Evolutionary conservation across 2,888 invertebrate genomes (phyloP).

Genomic region (Synergus gifuensis): DNA sequence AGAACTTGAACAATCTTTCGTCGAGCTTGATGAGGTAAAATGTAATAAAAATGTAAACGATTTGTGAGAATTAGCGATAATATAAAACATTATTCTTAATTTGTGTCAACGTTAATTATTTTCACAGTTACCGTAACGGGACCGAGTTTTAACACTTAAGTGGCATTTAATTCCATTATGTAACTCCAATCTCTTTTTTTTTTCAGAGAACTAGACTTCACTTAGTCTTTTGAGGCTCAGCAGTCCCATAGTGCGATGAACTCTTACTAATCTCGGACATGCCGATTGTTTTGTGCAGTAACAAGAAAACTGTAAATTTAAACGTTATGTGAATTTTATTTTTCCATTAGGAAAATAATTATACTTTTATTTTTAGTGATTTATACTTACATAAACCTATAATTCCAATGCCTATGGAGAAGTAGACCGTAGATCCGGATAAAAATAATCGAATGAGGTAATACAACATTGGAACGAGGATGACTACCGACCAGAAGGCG

Average conservation of each 20-base stretch:
- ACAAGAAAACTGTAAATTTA: slow-evolving; percentile 83
- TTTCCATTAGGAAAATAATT: not conserved
- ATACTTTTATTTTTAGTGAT: not conserved
- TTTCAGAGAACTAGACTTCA: slow-evolving; percentile 49
- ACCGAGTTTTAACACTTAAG: not conserved
- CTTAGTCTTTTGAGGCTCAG: slow-evolving; percentile 79
- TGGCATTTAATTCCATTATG: not conserved
- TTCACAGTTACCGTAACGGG: not conserved
- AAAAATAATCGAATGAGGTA: slow-evolving; percentile 84
- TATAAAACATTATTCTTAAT: slow-evolving; percentile 24
- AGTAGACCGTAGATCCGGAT: slow-evolving; percentile 86
- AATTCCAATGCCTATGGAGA: slow-evolving; percentile 85
- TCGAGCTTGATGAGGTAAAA: slow-evolving; percentile 12
- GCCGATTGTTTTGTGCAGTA: slow-evolving; percentile 89
- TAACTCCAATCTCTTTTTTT: slow-evolving; percentile 42
- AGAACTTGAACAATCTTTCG: slow-evolving; percentile 42
- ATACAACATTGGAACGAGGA: slow-evolving; percentile 86
- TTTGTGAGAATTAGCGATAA: slow-evolving; percentile 26
- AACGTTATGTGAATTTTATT: slow-evolving; percentile 14
- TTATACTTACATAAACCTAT: slow-evolving; percentile 87
- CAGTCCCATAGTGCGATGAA: slow-evolving; percentile 86
- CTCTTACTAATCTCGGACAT: slow-evolving; percentile 92
- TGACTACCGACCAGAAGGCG: slow-evolving; percentile 84
- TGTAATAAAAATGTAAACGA: slow-evolving; percentile 22
- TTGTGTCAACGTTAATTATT: slow-evolving; percentile 2